Base-by-base conservation (phyloP, 2,797 vertebrate species). In the Thamnophis elegans region DNA sequence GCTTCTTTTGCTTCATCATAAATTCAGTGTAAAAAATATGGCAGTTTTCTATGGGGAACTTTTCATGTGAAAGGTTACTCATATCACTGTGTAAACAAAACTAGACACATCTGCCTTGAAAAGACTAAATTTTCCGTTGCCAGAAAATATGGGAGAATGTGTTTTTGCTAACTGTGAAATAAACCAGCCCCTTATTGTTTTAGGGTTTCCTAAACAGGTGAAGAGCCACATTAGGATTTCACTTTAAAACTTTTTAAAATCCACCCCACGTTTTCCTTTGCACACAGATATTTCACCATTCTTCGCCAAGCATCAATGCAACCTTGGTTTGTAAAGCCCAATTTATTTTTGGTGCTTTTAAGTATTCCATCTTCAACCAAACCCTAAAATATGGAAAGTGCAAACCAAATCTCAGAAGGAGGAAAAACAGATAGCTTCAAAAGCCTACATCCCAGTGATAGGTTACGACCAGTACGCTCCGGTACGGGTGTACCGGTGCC, bases 391-490 rank as follows among this genome's bases (percentile, higher is more conserved):
- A 96, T 95, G 94, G 91, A 93, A 96, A 96, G 93, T 60, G 92
- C 94, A 96, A 89, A 55, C 20, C 93, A 96, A 96, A 95, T 95
- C 90, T 12, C 25, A 95, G 94, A 95, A 96, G 95, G 88, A 16
- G 94, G 73, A 59, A 96, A 95, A 94, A 92, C 96, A 95, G 95
- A 96, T 94, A 96, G 36, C 86, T 95, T 93, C 93, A 93, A 96
- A 96, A 87, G 65, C 94, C 92, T 94, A 89, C 60, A 95, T 96
- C 62, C 92, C 94, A 42, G 42, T 42, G 2, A 42, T 42, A 42
- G 42, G 42, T 42, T 42, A 42, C 4, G 42, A 42, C 42, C 42
- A 42, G 1, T 2, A 42, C 2, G 42, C 42, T 4, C 42, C 42
- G 2, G 42, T 42, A 42, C 2, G 42, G 42, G 42, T 4, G 1